Conservation (phyloP, 1,140 invertebrate species). For the Cephus cinctus region DNA sequence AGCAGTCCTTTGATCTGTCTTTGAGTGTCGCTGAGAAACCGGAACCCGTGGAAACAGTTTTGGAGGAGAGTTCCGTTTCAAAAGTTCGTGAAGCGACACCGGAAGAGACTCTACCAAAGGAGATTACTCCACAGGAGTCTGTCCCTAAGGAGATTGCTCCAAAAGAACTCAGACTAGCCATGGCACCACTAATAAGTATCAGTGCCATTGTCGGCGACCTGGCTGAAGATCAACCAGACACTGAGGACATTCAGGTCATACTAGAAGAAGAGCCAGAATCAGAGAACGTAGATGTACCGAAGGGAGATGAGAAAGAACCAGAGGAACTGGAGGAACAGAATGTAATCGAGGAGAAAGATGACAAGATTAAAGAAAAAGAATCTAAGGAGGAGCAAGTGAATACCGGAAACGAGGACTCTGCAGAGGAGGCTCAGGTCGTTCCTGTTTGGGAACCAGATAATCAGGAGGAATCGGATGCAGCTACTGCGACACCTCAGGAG, state of each 20-base stretch:
- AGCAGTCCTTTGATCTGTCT: constrained; percentile 43
- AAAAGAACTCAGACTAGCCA: constrained; percentile 41
- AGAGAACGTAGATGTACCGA: no score
- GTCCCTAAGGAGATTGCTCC: constrained; percentile 34
- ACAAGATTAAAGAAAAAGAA: constrained; percentile 23
- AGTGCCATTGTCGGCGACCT: constrained; percentile 68
- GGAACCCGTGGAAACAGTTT: constrained; percentile 8
- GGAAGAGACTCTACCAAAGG: no score
- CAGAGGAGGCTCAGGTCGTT: constrained; percentile 44
- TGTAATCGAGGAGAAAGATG: constrained; percentile 23
- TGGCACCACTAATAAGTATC: constrained; percentile 70
- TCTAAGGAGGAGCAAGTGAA: constrained; percentile 29
- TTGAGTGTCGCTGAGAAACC: constrained; percentile 19
- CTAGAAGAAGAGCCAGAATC: no score
- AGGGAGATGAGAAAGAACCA: constrained; percentile 11
- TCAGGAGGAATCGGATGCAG: constrained; percentile 22
- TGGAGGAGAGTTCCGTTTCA: no score
- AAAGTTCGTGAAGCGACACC: no score
- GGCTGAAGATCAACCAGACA: constrained; percentile 47
- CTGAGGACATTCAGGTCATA: no score
- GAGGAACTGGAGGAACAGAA: constrained; percentile 15
- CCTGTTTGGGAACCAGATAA: constrained; percentile 40
- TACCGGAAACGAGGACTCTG: constrained; percentile 26
- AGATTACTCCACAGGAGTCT: no score
- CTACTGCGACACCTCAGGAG: constrained; percentile 31